phyloP scores from a whole-genome alignment of 2,113 vertebrate genomes.

The Axis porcinus region DNA sequence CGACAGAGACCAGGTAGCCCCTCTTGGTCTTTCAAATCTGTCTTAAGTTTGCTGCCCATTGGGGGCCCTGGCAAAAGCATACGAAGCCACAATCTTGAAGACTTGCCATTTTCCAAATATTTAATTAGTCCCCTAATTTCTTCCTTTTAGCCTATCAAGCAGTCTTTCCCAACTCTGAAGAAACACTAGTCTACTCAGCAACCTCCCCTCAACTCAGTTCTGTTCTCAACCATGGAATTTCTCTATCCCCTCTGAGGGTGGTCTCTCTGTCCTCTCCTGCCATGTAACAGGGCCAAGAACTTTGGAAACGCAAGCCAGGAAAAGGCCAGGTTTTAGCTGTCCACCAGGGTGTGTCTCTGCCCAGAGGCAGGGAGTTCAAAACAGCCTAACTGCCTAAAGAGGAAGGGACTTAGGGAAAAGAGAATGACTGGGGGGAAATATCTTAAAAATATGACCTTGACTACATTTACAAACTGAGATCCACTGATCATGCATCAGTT shows the following conservation, averaged over 20 bases:
- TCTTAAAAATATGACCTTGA: background rate
- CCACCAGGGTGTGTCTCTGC: background rate
- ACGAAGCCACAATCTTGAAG: background rate
- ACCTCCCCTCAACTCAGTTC: background rate
- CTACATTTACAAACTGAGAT: background rate
- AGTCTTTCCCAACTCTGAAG: background rate
- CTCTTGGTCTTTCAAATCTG: background rate
- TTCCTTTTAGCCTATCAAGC: background rate
- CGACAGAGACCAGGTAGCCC: background rate
- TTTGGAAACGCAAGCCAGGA: background rate
- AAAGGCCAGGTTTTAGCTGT: background rate
- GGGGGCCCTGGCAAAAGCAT: background rate
- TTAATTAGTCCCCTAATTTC: background rate
- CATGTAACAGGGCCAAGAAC: background rate
- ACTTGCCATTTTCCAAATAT: background rate
- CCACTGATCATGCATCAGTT: background rate
- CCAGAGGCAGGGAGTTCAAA: background rate
- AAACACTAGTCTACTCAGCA: background rate
- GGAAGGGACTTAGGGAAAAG: background rate
- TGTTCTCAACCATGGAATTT: background rate
- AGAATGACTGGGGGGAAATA: background rate
- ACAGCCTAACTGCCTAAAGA: background rate
- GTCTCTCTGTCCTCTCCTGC: background rate
- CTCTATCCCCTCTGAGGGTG: background rate
- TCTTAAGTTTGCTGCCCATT: background rate